These are phyloP conservation scores for Apocheima hispidaria DNA, from an alignment of 2,888 invertebrate genomes.

Conservation along the genomic window DNA sequence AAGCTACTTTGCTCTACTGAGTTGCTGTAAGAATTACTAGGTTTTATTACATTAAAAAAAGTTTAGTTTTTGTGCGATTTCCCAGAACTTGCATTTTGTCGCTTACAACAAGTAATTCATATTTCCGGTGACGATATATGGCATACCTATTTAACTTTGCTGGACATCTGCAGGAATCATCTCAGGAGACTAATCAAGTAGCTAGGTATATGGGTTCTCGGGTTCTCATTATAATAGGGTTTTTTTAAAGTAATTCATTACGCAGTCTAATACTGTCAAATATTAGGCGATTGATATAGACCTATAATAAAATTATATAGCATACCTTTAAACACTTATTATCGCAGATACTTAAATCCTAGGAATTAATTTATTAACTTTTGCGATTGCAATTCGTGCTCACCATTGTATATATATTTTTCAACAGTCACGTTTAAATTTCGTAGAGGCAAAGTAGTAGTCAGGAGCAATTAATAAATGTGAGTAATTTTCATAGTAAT, in stretches of 20 bases:
- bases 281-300: background rate
- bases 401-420: constrained; percentile 15
- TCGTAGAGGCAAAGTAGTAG: background rate
- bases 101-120: no score
- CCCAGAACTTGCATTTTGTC: no score
- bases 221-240: background rate
- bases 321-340: constrained; percentile 34
- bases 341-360: constrained; percentile 49
- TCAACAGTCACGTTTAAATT: constrained; percentile 4
- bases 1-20: no score
- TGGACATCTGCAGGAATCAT: no score
- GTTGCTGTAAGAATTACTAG: no score
- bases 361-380: constrained; percentile 45
- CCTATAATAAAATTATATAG: constrained; percentile 6
- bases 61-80: no score
- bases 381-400: constrained; percentile 21
- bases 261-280: background rate
- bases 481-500: background rate
- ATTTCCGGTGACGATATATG: no score
- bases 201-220: no score
- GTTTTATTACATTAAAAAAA: no score
- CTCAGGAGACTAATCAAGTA: no score
- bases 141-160: no score
- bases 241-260: background rate
- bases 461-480: background rate